Base-by-base conservation (phyloP, 2,797 vertebrate species). In the Hydrophis major region DNA sequence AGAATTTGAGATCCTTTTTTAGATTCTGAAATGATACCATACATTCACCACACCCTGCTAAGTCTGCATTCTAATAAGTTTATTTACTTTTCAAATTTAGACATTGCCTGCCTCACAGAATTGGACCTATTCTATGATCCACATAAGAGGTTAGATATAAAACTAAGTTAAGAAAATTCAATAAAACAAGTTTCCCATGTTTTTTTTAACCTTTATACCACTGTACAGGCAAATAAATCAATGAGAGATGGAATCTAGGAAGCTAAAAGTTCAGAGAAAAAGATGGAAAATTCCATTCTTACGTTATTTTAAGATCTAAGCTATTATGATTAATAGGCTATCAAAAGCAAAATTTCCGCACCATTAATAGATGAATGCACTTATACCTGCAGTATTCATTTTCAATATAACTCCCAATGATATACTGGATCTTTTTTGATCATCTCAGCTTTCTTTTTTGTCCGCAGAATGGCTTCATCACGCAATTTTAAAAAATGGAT, bases 291-390 rank as follows among this genome's bases (percentile, higher is more conserved):
- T 57, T 90, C 8, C 18, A 53, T 57, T 56, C 66, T 18, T 32
- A 8, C 0, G 3, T 59, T 78, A n/a, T n/a, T 69, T 92, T 74
- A 89, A 20, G n/a, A 66, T 87, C 60, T 20, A 78, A 78, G 55
- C 66, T 7, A 2, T 83, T 57, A 57, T 57, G 32, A 61, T 89
- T 94, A 93, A 94, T 57, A 63, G 93, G 86, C 91, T 95, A 92
- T 89, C 92, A 93, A 91, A 86, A 88, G 83, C 37, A 12, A 66
- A 95, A 55, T 57, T 88, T 16, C 4, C 89, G 22, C 57, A 59
- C 66, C 86, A 8, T 27, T 89, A 50, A 92, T 87, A 18, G 4
- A 3, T 25, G 28, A 16, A 86, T 83, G 37, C 25, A 27, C 42
- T 28, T 1, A 60, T 16, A 22, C 61, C 28, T 50, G 10, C 28